Conservation (phyloP, 1,140 invertebrate species). For the Ruditapes philippinarum region DNA sequence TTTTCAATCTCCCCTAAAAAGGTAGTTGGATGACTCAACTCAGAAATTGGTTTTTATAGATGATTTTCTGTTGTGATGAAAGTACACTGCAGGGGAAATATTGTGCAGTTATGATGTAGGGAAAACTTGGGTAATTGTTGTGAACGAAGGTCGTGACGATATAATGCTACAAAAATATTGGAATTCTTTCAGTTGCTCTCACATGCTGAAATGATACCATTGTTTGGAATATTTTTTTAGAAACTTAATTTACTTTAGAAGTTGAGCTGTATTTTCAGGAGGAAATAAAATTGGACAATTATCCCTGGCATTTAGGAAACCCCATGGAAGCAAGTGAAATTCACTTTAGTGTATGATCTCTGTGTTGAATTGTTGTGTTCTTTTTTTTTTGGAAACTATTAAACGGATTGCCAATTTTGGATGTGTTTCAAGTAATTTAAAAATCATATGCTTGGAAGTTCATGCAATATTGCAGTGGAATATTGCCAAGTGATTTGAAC, state of each 20-base stretch:
- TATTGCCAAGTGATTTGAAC: no score
- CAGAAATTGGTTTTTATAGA: background rate
- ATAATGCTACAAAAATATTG: constrained; percentile 20
- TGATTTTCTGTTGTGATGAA: background rate
- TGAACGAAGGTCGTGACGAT: background rate
- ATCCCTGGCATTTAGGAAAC: background rate
- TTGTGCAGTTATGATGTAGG: background rate
- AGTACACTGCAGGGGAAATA: background rate
- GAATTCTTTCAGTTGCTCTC: background rate
- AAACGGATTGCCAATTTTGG: background rate
- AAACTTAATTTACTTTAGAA: constrained; percentile 10
- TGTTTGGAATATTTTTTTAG: background rate
- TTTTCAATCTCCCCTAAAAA: background rate
- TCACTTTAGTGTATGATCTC: background rate
- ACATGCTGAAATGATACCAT: constrained; percentile 3
- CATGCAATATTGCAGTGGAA: background rate
- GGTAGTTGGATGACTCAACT: background rate
- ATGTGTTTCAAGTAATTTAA: background rate
- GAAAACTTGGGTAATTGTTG: constrained; percentile 11
- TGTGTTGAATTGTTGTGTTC: background rate
- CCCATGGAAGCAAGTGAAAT: background rate
- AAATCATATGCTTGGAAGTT: background rate
- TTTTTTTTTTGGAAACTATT: background rate
- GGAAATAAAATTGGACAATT: constrained; percentile 2
- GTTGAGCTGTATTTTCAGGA: background rate